Evolutionary conservation across 2,888 invertebrate species (phyloP).

Genomic region (Pollenia amentaria): DNA sequence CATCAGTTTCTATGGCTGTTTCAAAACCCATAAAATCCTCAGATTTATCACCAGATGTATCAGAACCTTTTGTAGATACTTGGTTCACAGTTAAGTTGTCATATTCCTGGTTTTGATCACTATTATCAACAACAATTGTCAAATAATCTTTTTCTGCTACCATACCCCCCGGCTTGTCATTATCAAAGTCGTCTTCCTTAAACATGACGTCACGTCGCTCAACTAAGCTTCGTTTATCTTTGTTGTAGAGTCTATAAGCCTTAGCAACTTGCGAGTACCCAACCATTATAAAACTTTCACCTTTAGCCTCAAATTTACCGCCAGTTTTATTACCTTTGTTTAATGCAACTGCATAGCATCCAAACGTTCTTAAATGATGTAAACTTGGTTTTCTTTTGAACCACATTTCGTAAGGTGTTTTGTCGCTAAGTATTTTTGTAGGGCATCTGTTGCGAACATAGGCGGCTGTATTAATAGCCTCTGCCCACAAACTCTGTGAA

Average conservation of each 20-base stretch:
- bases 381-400: slow-evolving; percentile 51
- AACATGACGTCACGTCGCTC: slow-evolving; percentile 34
- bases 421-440: slow-evolving; percentile 20
- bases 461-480: too few relatives aligned
- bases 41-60: neutral
- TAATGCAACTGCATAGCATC: neutral
- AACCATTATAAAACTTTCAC: slow-evolving; percentile 19
- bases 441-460: too few relatives aligned
- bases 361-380: slow-evolving; percentile 54
- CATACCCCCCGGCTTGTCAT: too few relatives aligned
- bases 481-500: slow-evolving; percentile 28
- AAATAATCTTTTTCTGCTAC: slow-evolving; percentile 23
- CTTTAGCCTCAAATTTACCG: slow-evolving; percentile 18
- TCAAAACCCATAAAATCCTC: slow-evolving; percentile 19
- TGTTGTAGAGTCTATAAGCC: too few relatives aligned
- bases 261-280: slow-evolving; percentile 42
- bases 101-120: neutral
- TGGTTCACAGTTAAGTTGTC: too few relatives aligned
- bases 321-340: neutral
- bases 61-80: too few relatives aligned
- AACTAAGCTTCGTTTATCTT: too few relatives aligned
- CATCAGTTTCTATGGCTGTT: too few relatives aligned
- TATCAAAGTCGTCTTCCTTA: too few relatives aligned
- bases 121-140: neutral
- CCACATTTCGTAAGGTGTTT: slow-evolving; percentile 53